Evolutionary conservation across 2,113 vertebrate species (phyloP).

Genomic region (Leptobrachium ailaonicum): DNA sequence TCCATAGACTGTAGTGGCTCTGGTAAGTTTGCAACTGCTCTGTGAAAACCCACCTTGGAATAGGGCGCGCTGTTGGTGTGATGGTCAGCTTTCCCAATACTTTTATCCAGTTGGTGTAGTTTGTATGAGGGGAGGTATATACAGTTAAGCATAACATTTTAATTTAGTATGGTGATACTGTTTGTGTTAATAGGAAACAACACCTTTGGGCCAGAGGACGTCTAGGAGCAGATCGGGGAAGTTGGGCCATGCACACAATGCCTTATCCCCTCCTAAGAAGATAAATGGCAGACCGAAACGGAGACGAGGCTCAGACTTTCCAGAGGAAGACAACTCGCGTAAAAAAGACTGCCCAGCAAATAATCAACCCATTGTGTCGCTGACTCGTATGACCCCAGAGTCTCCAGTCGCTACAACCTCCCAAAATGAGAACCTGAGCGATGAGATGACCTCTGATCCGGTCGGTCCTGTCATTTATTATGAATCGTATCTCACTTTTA

Average conservation of each 20-base stretch:
- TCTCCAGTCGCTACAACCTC: not conserved
- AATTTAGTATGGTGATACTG: not conserved
- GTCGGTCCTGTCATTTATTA: no score
- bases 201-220: not conserved
- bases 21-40: no score
- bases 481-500: no score
- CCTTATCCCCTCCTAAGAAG: not conserved
- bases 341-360: not conserved
- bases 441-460: not conserved
- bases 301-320: not conserved
- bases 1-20: no score
- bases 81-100: no score
- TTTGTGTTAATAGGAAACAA: slow-evolving; percentile 4
- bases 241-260: not conserved
- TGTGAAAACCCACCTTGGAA: no score
- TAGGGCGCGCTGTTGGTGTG: no score
- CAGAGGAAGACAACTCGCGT: not conserved
- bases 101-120: no score
- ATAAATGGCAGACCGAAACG: not conserved
- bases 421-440: not conserved
- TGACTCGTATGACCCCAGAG: not conserved
- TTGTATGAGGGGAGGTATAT: no score
- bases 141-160: not conserved
- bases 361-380: not conserved
- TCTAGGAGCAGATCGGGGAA: not conserved